Evolutionary conservation across 2,888 invertebrate species (phyloP).

Genomic region (Chalcosyrphus nemorum): DNA sequence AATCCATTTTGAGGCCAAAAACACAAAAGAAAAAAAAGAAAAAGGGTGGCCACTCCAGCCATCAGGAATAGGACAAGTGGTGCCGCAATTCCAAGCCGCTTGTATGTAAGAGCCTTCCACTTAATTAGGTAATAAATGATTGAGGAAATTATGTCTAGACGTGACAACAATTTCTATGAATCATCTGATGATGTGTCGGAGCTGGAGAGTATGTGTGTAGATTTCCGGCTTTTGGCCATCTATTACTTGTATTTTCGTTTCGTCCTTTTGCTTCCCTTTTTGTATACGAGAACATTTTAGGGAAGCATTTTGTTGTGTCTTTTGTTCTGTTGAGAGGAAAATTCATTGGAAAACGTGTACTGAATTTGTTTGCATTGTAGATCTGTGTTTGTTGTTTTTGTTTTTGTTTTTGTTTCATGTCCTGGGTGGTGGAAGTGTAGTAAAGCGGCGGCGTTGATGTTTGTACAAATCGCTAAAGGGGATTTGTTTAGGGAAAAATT

Average conservation of each 20-base stretch:
- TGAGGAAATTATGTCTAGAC: constrained; percentile 82
- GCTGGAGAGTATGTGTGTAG: constrained; percentile 9
- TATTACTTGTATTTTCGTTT: constrained; percentile 49
- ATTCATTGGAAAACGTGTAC: constrained; percentile 70
- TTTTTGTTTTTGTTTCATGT: neutral
- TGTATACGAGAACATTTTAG: neutral
- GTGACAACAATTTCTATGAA: constrained; percentile 81
- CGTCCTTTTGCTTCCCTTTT: constrained; percentile 7
- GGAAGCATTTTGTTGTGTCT: neutral
- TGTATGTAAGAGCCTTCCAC: constrained; percentile 77
- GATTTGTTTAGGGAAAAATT: constrained; percentile 34
- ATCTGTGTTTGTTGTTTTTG: neutral
- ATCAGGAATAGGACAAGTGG: constrained; percentile 6
- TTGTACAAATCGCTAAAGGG: neutral
- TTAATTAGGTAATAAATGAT: constrained; percentile 82
- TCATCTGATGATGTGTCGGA: constrained; percentile 47
- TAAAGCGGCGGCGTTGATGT: constrained; percentile 9
- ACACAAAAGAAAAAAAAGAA: neutral
- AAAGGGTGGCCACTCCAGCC: neutral
- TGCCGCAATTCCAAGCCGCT: constrained; percentile 17
- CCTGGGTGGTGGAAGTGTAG: neutral
- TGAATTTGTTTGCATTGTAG: constrained; percentile 52
- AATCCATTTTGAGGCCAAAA: constrained; percentile 28
- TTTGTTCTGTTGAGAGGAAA: constrained; percentile 33
- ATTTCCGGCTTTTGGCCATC: constrained; percentile 39